Evolutionary conservation across 2,113 vertebrate species (phyloP), one percentile per base, ranked within the genome.

Genomic region (Stictonetta naevosa): DNA sequence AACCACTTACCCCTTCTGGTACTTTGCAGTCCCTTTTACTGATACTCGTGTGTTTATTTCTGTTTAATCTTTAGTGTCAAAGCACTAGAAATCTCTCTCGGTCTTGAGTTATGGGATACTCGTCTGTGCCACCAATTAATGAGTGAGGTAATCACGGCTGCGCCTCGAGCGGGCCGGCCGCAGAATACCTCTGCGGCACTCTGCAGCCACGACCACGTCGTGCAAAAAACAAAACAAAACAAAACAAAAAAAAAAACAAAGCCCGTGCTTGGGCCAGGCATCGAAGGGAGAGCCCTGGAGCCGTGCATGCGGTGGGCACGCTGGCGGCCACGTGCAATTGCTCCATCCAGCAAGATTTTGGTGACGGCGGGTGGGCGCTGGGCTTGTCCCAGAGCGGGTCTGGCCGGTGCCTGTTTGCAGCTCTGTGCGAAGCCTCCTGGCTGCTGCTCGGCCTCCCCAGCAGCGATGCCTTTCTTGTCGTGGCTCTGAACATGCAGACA

Each of bases 91-190:
- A 91, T 88, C 88, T 83, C 85, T 93, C 86, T 93, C 52, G 75
- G 77, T 72, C 84, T 93, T 93, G 93, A 96, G 55, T 93, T 91
- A 89, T 67, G 71, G 71, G 83, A 93, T 69, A 71, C 91, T 94
- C 89, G 56, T 96, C 28, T 80, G 81, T 91, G 73, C 55, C 36
- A 69, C 83, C 87, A 85, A 83, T 95, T 82, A 93, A 90, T 83
- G 63, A 74, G 82, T 93, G 86, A 83, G 69, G 93, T 94, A 94
- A 96, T 94, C 91, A 60, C 96, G 96, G 96, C 96, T 96, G 93
- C 55, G 67, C 92, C 74, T 92, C 63, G 81, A 91, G 28, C 31
- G 40, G 73, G 83, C 38, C 56, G 42, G 83, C 33, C 29, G 36
- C 74, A 82, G 93, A 74, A 71, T 67, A 76, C 81, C 83, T 87